Conservation (phyloP, 2,113 vertebrate genomes). For the Ramphastos sulfuratus region DNA sequence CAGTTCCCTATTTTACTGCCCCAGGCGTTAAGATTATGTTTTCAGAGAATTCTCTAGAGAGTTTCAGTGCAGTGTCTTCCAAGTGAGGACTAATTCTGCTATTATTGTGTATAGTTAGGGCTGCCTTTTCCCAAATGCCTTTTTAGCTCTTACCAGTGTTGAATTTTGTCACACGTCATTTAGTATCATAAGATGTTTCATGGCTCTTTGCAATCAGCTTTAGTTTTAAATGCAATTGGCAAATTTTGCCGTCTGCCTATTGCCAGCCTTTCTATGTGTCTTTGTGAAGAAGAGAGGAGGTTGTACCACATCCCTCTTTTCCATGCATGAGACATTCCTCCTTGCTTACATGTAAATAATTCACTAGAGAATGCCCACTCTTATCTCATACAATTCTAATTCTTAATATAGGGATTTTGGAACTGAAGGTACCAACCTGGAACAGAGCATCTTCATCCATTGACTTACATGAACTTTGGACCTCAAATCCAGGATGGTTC, state of each 20-base stretch:
- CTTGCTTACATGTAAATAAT: not conserved
- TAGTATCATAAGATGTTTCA: not conserved
- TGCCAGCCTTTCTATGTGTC: not conserved
- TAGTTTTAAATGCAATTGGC: not conserved
- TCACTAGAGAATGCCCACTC: not conserved
- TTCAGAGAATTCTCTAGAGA: not conserved
- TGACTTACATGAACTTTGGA: not conserved
- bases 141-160: not conserved
- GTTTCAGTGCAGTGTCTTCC: not conserved
- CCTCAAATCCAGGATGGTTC: not conserved
- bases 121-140: not conserved
- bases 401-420: not conserved
- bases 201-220: not conserved
- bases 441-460: not conserved
- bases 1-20: not conserved
- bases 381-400: not conserved
- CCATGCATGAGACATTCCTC: not conserved
- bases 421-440: not conserved
- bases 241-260: not conserved
- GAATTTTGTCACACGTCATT: not conserved
- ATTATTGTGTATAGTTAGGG: not conserved
- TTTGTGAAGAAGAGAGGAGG: not conserved
- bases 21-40: not conserved
- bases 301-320: not conserved
- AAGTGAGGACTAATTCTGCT: not conserved